These are phyloP conservation scores for Papilio polyxenes DNA, from an alignment of 1,140 invertebrate species.

Conservation along the genomic window DNA sequence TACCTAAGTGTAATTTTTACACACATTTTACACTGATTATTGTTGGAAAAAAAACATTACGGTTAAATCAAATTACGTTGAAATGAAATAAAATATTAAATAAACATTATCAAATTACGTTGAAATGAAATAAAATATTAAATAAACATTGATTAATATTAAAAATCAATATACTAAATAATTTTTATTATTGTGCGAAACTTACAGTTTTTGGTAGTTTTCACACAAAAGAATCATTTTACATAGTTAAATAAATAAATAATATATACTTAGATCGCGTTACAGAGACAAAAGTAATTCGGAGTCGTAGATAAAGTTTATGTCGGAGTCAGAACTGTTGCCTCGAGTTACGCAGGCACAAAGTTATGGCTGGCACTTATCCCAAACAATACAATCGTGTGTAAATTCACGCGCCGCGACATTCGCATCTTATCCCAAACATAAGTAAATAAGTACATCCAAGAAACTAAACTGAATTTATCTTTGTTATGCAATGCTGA, in stretches of 20 bases:
- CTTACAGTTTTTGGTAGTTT: too few species aligned
- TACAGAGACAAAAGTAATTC: neutral
- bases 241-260: too few species aligned
- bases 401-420: neutral
- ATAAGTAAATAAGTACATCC: neutral
- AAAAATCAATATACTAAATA: neutral
- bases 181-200: too few species aligned
- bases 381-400: neutral
- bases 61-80: neutral
- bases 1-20: neutral
- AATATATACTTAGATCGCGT: neutral
- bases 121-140: too few species aligned
- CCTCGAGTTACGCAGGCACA: neutral
- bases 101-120: neutral
- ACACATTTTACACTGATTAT: neutral
- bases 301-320: neutral
- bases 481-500: neutral
- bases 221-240: too few species aligned
- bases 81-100: too few species aligned
- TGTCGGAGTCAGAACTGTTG: neutral
- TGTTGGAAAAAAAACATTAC: neutral
- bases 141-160: too few species aligned
- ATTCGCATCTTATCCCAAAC: neutral
- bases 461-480: constrained; percentile 1
- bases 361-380: constrained; percentile 5